phyloP scores from a whole-genome alignment of 2,888 invertebrate genomes.

The Empis stercorea region DNA sequence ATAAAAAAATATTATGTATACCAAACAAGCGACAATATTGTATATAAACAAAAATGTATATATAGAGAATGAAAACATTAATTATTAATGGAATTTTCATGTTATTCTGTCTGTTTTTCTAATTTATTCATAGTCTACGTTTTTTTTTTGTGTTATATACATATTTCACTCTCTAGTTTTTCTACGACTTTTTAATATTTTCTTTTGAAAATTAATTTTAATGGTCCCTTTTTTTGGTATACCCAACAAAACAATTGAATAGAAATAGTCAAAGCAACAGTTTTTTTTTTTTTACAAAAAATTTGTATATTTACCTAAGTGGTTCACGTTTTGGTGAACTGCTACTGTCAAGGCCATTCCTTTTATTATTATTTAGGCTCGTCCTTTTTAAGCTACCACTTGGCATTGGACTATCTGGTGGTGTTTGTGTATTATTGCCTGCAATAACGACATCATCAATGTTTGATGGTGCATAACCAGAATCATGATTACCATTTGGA shows the following conservation, averaged over 20 bases:
- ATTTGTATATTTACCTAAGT: slow-evolving; percentile 25
- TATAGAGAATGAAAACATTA: no score
- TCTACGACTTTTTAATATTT: no score
- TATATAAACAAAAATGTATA: no score
- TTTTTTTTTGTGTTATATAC: no score
- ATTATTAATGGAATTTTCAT: no score
- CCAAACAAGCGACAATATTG: no score
- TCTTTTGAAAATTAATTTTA: background rate
- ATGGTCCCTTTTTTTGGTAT: background rate
- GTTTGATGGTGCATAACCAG: slow-evolving; percentile 63
- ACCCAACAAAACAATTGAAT: no score
- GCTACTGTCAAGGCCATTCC: slow-evolving; percentile 26
- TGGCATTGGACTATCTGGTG: slow-evolving; percentile 39
- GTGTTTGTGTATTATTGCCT: slow-evolving; percentile 38
- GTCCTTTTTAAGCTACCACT: slow-evolving; percentile 32
- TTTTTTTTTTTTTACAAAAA: background rate
- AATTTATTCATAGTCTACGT: no score
- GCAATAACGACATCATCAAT: slow-evolving; percentile 43
- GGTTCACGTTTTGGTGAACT: slow-evolving; percentile 33
- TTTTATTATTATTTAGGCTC: slow-evolving; percentile 27
- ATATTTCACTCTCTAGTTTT: no score
- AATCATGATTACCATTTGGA: slow-evolving; percentile 73
- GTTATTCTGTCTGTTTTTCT: no score
- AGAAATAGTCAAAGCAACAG: background rate
- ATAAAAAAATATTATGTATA: no score